Conservation (phyloP, 2,113 vertebrate genomes). For the Beaufortia kweichowensis region DNA sequence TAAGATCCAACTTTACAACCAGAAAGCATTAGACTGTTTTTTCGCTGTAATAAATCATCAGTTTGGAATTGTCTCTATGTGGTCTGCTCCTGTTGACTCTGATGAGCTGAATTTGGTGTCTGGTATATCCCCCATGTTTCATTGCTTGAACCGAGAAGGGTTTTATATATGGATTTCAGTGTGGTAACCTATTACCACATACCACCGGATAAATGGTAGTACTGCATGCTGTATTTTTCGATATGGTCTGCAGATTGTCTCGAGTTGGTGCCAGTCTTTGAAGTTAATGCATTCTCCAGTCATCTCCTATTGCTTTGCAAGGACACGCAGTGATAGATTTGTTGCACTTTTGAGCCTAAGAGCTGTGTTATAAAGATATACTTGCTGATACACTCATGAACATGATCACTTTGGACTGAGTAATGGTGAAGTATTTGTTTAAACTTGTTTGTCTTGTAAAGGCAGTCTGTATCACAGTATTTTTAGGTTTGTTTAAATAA, state of each 20-base stretch:
- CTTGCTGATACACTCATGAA: not conserved
- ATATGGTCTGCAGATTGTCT: slow-evolving; percentile 52
- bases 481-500: slow-evolving; percentile 67
- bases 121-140: not conserved
- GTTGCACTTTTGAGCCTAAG: slow-evolving; percentile 31
- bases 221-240: slow-evolving; percentile 16
- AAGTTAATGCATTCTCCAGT: slow-evolving; percentile 44
- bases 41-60: not conserved
- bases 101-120: slow-evolving; percentile 7
- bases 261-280: slow-evolving; percentile 39
- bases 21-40: not conserved
- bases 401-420: too few relatives aligned
- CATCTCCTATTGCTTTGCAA: slow-evolving; percentile 34
- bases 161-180: not conserved
- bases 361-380: slow-evolving; percentile 45
- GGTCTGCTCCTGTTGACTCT: slow-evolving; percentile 6
- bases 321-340: slow-evolving; percentile 36
- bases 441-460: slow-evolving; percentile 47
- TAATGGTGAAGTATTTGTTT: slow-evolving; percentile 35
- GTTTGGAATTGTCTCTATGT: slow-evolving; percentile 2
- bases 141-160: not conserved
- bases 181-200: slow-evolving; percentile 15
- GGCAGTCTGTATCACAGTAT: slow-evolving; percentile 35
- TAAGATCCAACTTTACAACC: not conserved
- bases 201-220: not conserved